Evolutionary conservation across 1,140 invertebrate species (phyloP).

Genomic region (Drosophila virilis): DNA sequence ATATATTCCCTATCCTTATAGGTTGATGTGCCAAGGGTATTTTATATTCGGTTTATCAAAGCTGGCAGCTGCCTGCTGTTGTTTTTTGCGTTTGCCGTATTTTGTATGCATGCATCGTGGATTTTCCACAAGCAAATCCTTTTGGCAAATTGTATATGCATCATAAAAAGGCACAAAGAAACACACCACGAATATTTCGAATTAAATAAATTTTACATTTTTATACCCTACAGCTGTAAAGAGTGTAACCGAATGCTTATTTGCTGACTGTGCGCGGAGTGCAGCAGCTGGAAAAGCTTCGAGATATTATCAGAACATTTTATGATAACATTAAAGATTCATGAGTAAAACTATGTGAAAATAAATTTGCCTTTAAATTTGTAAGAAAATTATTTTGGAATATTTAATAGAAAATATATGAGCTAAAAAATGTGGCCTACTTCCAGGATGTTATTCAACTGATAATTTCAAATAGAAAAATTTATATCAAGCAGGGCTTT

Average conservation of each 20-base stretch:
- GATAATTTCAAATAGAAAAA: not conserved
- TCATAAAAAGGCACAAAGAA: constrained; percentile 49
- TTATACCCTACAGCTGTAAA: constrained; percentile 43
- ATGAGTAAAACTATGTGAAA: not conserved
- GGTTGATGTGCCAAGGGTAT: constrained; percentile 26
- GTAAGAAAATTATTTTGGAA: not conserved
- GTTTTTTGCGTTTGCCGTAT: constrained; percentile 23
- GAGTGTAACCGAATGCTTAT: constrained; percentile 1
- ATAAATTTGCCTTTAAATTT: not conserved
- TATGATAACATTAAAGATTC: not conserved
- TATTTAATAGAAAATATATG: not conserved
- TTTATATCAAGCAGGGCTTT: constrained; percentile 9
- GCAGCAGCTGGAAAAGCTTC: not conserved
- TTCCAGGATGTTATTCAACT: constrained; percentile 15
- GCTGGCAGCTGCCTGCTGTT: constrained; percentile 12
- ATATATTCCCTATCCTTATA: not conserved
- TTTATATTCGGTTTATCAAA: constrained; percentile 9
- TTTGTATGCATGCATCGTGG: constrained; percentile 52
- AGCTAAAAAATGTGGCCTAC: constrained; percentile 21
- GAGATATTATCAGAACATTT: not conserved
- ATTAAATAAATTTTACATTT: constrained; percentile 73
- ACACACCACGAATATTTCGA: constrained; percentile 54
- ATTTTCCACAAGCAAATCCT: constrained; percentile 67
- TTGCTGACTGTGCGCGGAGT: not conserved
- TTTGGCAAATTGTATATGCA: constrained; percentile 74